Base-by-base conservation (phyloP, 2,797 vertebrate genomes). In the Paguma larvata region DNA sequence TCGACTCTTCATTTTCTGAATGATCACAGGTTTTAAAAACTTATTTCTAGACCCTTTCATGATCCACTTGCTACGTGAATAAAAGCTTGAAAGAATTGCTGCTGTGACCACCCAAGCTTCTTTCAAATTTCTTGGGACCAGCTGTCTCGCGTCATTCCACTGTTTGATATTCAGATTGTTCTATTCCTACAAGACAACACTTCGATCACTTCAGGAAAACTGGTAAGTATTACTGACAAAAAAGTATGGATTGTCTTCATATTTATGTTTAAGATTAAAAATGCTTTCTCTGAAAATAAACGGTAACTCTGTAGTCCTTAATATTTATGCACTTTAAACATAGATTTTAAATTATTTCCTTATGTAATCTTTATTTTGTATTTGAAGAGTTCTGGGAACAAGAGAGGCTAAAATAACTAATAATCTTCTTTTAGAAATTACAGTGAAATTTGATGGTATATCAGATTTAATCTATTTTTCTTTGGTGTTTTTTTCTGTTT, bases 331-430 rank as follows among this genome's bases (percentile, higher is more conserved):
- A 62, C 34, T 78, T 95, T 79, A 59, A 79, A 44, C 8, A 15
- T 34, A 1, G 5, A 19, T 93, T 80, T 80, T 30, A 53, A 53
- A 80, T 38, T 38, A 41, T 38, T 44, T 59, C 79, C 8, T 30
- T 62, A 32, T 21, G 18, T 41, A 67, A 63, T 73, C 13, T 89
- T 87, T 56, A 51, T 6, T 41, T 94, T 62, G 59, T 2, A 90
- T 92, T 88, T 80, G 78, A 63, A 84, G 53, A 3, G 2, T 78
- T 93, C n/a, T 80, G 15, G 3, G 23, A 82, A 41, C 14, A 75
- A 91, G 5, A 91, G 18, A 89, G 51, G 0, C 30, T 83, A 93
- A 88, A 89, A 86, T 83, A 88, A 56, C 27, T 77, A 94, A 59
- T n/a, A 18, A 83, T 84, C 23, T 21, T 41, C 41, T 75, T 79